Evolutionary conservation across 1,140 invertebrate species (phyloP).

Genomic region (Acromyrmex echinatior): DNA sequence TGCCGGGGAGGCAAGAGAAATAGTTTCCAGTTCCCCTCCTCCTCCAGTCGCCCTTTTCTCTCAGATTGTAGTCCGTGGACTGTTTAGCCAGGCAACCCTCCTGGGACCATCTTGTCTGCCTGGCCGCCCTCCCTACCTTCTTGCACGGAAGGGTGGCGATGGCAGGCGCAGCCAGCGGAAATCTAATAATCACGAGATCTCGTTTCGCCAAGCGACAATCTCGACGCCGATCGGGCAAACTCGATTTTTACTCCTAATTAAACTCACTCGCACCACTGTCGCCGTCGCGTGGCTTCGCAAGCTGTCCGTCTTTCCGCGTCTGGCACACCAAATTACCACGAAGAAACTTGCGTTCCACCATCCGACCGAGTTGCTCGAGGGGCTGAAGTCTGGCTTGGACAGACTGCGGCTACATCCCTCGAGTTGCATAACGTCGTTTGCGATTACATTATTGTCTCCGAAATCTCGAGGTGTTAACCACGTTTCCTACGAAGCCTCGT

Average conservation of each 20-base stretch:
- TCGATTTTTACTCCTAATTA: conserved; percentile 77
- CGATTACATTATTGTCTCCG: conserved; percentile 46
- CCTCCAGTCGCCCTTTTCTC: conserved; percentile 68
- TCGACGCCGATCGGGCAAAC: conserved; percentile 73
- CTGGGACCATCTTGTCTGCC: conserved; percentile 34
- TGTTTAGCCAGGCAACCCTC: conserved; percentile 73
- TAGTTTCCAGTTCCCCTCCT: conserved; percentile 79
- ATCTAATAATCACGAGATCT: conserved; percentile 77
- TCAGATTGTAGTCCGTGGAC: conserved; percentile 74
- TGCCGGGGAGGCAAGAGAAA: conserved; percentile 82
- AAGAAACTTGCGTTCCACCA: conserved; percentile 16
- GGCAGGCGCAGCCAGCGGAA: conserved; percentile 55
- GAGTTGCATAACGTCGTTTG: conserved; percentile 39
- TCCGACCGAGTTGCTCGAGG: conserved; percentile 39
- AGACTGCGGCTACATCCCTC: conserved; percentile 23
- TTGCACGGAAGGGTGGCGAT: conserved; percentile 3
- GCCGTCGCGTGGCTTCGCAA: conserved; percentile 26
- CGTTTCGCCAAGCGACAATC: conserved; percentile 74
- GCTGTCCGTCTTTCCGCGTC: conserved; percentile 23
- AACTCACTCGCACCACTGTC: conserved; percentile 55
- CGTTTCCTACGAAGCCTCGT: background rate
- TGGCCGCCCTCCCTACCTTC: background rate
- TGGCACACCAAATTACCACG: conserved; percentile 36
- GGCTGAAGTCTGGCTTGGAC: conserved; percentile 36
- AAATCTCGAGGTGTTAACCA: conserved; percentile 38